Base-by-base conservation (phyloP, 1,140 invertebrate genomes). In the Drosophila melanica region DNA sequence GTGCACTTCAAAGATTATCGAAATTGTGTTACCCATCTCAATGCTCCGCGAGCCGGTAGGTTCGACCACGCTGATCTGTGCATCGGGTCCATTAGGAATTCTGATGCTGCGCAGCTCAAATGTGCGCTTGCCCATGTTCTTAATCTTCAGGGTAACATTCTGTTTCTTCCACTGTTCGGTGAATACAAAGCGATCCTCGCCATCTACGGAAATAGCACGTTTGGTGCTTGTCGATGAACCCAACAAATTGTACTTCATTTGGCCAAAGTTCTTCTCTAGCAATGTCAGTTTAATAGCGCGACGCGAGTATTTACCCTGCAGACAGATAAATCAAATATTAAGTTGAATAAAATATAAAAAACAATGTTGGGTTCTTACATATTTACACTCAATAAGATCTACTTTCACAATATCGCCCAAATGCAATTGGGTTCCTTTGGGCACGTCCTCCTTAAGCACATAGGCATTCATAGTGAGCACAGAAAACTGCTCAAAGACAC, bases 181-280 rank as follows among this genome's bases (percentile, higher is more conserved):
- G 91, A 91, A 81, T 14, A 92, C 72, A 86, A 92, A 66, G 51
- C 90, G 65, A 77, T 86, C 67, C 55, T 93, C 37, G 7, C 93
- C 90, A 0, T 81, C 91, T 7, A 95, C 89, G 12, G 79, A 48
- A 6, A 95, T 80, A 7, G 87, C 93, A 86, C 39, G 92, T 84
- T 39, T 85, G 53, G 16, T 45, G 11, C 1, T 20, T 8, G 12
- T 5, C 10, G 42, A 6, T 8, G 3, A 5, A 9, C 9, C n/a
- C 6, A 10, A 0, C 0, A 30, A 6, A 11, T 33, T 64, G 2
- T 3, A 7, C 0, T 50, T 84, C 0, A 78, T 0, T n/a, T 37
- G 37, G 1, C 72, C 80, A 65, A 90, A 85, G 39, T 68, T 72
- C 10, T 77, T 82, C 14, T 92, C 89, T 41, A 84, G 10, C 11